phyloP scores from a whole-genome alignment of 2,888 invertebrate species.

The Rhagonycha fulva region DNA sequence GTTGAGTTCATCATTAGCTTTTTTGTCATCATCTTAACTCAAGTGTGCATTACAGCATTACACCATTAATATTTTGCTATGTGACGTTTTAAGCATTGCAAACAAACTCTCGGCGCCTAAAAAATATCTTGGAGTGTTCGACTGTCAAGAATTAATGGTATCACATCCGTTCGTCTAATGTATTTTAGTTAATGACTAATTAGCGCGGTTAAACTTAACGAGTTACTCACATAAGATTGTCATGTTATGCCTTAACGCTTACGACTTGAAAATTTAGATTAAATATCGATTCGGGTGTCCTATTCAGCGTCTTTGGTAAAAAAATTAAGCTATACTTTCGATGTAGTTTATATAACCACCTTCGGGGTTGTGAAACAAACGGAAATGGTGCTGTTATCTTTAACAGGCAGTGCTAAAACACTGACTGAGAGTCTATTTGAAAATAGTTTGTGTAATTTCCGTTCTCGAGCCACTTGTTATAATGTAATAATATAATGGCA shows the following conservation, averaged over 20 bases:
- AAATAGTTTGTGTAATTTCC: slow-evolving; percentile 59
- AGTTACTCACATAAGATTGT: slow-evolving; percentile 34
- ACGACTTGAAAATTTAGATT: slow-evolving; percentile 43
- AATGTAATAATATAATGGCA: slow-evolving; percentile 54
- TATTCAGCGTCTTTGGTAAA: not conserved
- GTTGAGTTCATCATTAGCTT: not conserved
- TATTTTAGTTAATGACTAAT: slow-evolving; percentile 38
- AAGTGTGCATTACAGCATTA: not conserved
- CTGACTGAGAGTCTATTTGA: slow-evolving; percentile 55
- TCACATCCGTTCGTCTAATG: slow-evolving; percentile 31
- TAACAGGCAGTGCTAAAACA: slow-evolving; percentile 52
- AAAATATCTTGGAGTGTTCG: not conserved
- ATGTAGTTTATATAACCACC: slow-evolving; percentile 25
- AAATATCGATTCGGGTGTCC: slow-evolving; percentile 43
- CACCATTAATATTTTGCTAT: not conserved
- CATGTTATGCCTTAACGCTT: slow-evolving; percentile 16
- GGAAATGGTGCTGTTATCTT: slow-evolving; percentile 55
- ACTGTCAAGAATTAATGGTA: not conserved
- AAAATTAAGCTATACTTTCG: slow-evolving; percentile 1
- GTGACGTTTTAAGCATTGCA: not conserved
- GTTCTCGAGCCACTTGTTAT: slow-evolving; percentile 55
- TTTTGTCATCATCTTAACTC: not conserved
- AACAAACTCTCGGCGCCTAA: not conserved
- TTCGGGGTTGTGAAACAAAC: slow-evolving; percentile 45
- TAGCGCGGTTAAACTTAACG: slow-evolving; percentile 37